Conservation (phyloP, 2,113 vertebrate genomes). For the Australoheros scitulus region DNA sequence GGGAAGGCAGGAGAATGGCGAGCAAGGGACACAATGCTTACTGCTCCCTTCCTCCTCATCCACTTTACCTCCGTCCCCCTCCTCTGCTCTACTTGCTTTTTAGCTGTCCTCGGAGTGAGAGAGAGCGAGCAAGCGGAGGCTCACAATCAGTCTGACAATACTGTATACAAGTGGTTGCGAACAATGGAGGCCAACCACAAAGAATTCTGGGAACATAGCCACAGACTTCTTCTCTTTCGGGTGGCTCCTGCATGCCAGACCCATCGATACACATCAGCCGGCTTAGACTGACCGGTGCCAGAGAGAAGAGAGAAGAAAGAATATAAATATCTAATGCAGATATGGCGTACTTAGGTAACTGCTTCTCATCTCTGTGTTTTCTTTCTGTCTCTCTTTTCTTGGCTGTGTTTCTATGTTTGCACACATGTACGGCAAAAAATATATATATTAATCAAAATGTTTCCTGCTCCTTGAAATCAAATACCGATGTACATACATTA, state of each 20-base stretch:
- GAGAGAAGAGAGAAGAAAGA: conserved; percentile 17
- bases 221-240: conserved; percentile 75
- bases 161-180: conserved; percentile 81
- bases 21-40: conserved; percentile 81
- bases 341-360: not conserved
- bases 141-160: conserved; percentile 83
- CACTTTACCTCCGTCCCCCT: conserved; percentile 60
- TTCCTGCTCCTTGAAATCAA: conserved; percentile 18
- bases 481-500: not conserved
- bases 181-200: conserved; percentile 80
- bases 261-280: conserved; percentile 71
- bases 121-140: conserved; percentile 68
- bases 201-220: conserved; percentile 87
- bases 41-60: conserved; percentile 73
- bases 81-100: conserved; percentile 51
- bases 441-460: not conserved
- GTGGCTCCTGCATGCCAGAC: conserved; percentile 70
- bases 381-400: not conserved
- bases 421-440: conserved; percentile 8
- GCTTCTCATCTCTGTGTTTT: not conserved
- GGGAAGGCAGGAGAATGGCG: conserved; percentile 79
- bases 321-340: not conserved
- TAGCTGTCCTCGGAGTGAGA: conserved; percentile 60
- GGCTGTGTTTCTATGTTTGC: not conserved
- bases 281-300: conserved; percentile 78